A percentile compares a stretch with the other conserved stretches of the same genome.
phyloP scores from a whole-genome alignment of 2,797 vertebrate genomes.

The Tapirus indicus region DNA sequence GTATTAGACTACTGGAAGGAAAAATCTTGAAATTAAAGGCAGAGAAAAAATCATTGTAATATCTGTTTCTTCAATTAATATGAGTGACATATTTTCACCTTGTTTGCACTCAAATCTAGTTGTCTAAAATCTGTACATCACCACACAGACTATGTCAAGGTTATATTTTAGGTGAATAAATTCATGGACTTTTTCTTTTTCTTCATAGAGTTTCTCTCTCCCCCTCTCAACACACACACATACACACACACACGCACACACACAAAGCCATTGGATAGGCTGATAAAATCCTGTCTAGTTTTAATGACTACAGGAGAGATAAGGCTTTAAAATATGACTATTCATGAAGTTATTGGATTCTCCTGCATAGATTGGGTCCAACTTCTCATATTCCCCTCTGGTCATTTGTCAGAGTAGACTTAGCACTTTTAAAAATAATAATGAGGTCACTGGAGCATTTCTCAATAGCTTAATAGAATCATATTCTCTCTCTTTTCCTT shows the following conservation, averaged over 20 bases:
- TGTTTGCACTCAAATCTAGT: neutral
- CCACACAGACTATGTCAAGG: neutral
- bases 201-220: neutral
- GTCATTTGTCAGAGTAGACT: neutral
- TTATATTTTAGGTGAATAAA: neutral
- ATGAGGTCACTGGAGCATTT: neutral
- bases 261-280: neutral
- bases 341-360: neutral
- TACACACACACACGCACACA: neutral
- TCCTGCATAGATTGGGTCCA: neutral
- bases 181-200: neutral
- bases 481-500: neutral
- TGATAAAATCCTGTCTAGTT: neutral
- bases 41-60: neutral
- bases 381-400: neutral
- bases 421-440: slow-evolving; percentile 33
- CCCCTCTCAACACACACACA: neutral
- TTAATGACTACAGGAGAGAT: neutral
- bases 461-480: neutral
- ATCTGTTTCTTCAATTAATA: slow-evolving; percentile 10
- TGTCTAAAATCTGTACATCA: neutral
- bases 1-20: neutral
- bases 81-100: neutral
- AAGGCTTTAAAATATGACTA: neutral
- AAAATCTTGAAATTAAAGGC: slow-evolving; percentile 3